Base-by-base conservation (phyloP, 2,113 vertebrate species). In the Antigone vipio region DNA sequence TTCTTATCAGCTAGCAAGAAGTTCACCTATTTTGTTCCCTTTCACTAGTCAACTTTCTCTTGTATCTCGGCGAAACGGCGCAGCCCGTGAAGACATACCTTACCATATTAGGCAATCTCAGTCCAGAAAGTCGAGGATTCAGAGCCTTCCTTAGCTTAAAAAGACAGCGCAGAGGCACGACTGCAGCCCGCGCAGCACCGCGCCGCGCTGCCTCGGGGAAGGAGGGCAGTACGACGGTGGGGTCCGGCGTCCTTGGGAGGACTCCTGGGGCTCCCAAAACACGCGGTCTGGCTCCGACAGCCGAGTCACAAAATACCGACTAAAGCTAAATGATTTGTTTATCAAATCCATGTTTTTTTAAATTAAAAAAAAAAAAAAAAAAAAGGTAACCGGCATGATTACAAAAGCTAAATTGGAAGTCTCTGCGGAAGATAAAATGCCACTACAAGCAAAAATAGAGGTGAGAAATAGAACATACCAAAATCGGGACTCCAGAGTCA, bases 91-190 rank as follows among this genome's bases (percentile, higher is more conserved):
- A 69, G 95, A 96, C 97, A 98, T 98, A 97, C 98, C 98, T 98
- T 98, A 98, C 98, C 98, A 96, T 98, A 98, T 98, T 98, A 98
- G 98, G 98, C 91, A 98, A 97, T 88, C 59, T 16, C 56, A 94
- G 88, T 5, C 60, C 71, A 64, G 58, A 95, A 97, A 97, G 74
- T 71, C 13, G 47, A 91, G 75, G 94, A 60, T 82, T 95, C 11
- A 1, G 94, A 96, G 92, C 71, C 95, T 96, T 96, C 64, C 64
- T 53, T 26, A 89, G 96, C 97, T 97, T 88, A 97, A 97, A 95
- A 96, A 87, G 93, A 85, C 72, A 92, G 86, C 5, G 32, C 32
- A 15, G 2, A 49, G 56, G 72, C 74, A 68, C 3, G 1, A 12
- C 60, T 5, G 0, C 3, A 56, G 92, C 74, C 10, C 4, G 24